Conservation (phyloP, 2,113 vertebrate species). For the Phocoena phocoena region DNA sequence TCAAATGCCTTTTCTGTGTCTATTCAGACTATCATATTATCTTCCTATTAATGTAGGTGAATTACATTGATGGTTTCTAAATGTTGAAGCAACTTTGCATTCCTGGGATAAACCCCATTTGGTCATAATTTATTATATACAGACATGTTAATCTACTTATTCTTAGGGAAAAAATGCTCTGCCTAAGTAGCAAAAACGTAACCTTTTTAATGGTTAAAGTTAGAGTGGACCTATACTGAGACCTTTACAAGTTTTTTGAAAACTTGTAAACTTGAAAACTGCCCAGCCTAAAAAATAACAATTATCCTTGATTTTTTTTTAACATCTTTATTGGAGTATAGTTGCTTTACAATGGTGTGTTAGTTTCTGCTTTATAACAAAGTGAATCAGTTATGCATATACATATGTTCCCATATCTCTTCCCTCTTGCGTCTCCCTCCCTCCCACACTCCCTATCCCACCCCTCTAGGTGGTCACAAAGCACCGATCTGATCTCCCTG, state of each 20-base stretch:
- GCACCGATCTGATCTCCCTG: too few species aligned
- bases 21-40: neutral
- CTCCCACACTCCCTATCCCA: too few species aligned
- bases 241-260: neutral
- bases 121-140: neutral
- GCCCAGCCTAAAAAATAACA: neutral
- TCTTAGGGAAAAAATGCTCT: neutral
- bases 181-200: neutral
- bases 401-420: too few species aligned
- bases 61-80: neutral
- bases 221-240: neutral
- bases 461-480: too few species aligned
- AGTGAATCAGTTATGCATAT: too few species aligned
- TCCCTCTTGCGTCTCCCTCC: too few species aligned
- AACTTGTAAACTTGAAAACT: neutral
- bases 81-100: neutral
- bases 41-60: neutral
- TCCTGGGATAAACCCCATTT: neutral
- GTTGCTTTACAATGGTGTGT: too few species aligned
- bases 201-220: slow-evolving; percentile 15
- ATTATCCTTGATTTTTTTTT: neutral
- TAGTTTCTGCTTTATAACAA: too few species aligned
- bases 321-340: too few species aligned
- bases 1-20: neutral
- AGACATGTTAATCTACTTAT: neutral